phyloP scores from a whole-genome alignment of 2,888 invertebrate genomes.

The Conomelus anceps region DNA sequence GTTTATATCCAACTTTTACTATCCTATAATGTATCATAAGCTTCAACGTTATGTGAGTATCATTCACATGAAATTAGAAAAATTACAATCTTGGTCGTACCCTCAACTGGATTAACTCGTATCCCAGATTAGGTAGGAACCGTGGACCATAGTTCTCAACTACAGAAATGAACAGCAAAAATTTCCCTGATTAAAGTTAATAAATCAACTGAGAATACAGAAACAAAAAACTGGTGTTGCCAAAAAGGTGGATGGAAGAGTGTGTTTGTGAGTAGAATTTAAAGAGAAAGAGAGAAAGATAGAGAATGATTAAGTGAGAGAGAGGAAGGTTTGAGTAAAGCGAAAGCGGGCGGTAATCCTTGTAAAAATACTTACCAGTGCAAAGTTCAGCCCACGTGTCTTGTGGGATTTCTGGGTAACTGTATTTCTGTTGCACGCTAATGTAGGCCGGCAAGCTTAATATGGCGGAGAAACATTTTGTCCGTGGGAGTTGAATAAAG shows the following conservation, averaged over 20 bases:
- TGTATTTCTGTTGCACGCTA: neutral
- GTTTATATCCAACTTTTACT: too few relatives aligned
- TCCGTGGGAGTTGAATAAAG: neutral
- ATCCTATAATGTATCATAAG: too few relatives aligned
- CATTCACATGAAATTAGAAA: neutral
- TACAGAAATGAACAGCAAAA: neutral
- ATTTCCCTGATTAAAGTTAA: neutral
- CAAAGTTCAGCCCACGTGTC: neutral
- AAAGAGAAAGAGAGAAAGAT: neutral
- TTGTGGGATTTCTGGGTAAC: neutral
- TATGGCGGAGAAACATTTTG: neutral
- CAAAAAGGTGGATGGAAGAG: neutral
- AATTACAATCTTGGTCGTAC: neutral
- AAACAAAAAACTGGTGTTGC: neutral
- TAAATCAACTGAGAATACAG: neutral
- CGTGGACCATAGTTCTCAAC: too few relatives aligned
- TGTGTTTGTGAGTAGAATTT: neutral
- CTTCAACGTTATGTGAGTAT: neutral
- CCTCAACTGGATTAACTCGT: neutral
- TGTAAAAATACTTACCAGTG: neutral
- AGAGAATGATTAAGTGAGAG: neutral
- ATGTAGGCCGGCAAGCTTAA: neutral
- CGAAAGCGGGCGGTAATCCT: neutral
- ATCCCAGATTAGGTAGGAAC: neutral
- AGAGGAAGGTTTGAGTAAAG: too few relatives aligned